Evolutionary conservation across 1,140 invertebrate species (phyloP).

Genomic region (Drosophila tristis): DNA sequence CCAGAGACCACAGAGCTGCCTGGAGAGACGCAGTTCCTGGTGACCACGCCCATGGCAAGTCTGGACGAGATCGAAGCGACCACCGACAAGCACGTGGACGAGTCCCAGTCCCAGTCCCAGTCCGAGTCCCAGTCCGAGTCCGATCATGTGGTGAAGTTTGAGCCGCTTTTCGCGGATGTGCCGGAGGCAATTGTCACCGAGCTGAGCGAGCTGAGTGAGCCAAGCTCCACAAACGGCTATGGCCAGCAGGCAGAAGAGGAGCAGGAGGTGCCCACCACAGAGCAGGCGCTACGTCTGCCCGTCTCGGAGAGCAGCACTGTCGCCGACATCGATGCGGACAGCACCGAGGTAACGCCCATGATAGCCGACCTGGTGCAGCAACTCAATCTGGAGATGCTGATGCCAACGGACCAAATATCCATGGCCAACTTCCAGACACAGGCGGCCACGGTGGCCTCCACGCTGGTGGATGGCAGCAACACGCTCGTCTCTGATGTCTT

Average conservation of each 20-base stretch:
- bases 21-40: constrained; percentile 48
- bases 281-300: constrained; percentile 41
- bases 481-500: constrained; percentile 49
- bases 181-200: constrained; percentile 43
- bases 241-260: neutral
- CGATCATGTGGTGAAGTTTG: constrained; percentile 52
- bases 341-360: constrained; percentile 65
- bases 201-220: constrained; percentile 11
- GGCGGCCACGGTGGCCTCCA: constrained; percentile 83
- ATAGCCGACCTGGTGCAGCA: constrained; percentile 77
- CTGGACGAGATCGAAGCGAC: constrained; percentile 38
- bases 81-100: constrained; percentile 23
- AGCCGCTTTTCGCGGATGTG: constrained; percentile 52
- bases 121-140: constrained; percentile 9
- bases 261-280: constrained; percentile 29
- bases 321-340: constrained; percentile 33
- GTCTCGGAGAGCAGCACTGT: constrained; percentile 51
- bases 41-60: constrained; percentile 56
- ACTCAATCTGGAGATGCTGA: constrained; percentile 72
- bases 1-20: constrained; percentile 70
- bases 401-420: constrained; percentile 73
- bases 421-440: constrained; percentile 84
- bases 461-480: constrained; percentile 74
- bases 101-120: constrained; percentile 13
- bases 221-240: constrained; percentile 15